Evolutionary conservation across 1,140 invertebrate species (phyloP).

Genomic region (Temnothorax nylanderi): DNA sequence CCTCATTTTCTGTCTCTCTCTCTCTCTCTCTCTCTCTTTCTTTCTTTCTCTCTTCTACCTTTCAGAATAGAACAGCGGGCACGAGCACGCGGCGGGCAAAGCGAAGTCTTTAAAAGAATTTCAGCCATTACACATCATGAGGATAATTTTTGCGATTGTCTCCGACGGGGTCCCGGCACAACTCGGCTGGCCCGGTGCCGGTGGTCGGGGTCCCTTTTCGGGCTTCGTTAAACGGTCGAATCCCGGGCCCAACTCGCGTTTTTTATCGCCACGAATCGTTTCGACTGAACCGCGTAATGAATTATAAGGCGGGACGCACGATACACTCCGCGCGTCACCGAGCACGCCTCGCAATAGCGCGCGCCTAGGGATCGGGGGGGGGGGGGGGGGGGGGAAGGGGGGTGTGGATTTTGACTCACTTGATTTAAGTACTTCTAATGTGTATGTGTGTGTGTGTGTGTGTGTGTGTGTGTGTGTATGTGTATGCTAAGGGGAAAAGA

Average conservation of each 20-base stretch:
- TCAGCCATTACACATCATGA: conserved; percentile 83
- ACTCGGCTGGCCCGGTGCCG: conserved; percentile 4
- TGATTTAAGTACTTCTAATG: not conserved
- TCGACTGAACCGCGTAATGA: conserved; percentile 77
- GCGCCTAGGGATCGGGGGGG: not conserved
- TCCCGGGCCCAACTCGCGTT: conserved; percentile 56
- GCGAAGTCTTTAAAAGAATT: conserved; percentile 80
- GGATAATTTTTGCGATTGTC: conserved; percentile 83
- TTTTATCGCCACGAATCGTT: conserved; percentile 79
- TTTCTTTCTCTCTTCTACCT: conserved; percentile 59
- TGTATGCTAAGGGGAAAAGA: not conserved
- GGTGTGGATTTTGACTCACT: not conserved
- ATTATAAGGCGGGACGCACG: conserved; percentile 74
- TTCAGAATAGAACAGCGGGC: conserved; percentile 76
- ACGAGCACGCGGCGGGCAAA: conserved; percentile 55
- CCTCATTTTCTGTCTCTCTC: conserved; percentile 63
- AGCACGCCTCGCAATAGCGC: not conserved
- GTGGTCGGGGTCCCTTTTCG: conserved; percentile 24
- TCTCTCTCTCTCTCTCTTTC: not conserved
- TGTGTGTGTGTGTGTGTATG: too few species aligned
- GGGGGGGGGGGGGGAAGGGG: not conserved
- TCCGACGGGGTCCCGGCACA: conserved; percentile 62
- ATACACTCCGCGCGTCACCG: conserved; percentile 23
- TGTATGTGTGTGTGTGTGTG: too few species aligned
- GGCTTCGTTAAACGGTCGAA: conserved; percentile 76